A percentile compares a stretch with the other conserved stretches of the same genome.
Evolutionary conservation across 1,140 invertebrate genomes (phyloP).

Genomic region (Liolophura sinensis): DNA sequence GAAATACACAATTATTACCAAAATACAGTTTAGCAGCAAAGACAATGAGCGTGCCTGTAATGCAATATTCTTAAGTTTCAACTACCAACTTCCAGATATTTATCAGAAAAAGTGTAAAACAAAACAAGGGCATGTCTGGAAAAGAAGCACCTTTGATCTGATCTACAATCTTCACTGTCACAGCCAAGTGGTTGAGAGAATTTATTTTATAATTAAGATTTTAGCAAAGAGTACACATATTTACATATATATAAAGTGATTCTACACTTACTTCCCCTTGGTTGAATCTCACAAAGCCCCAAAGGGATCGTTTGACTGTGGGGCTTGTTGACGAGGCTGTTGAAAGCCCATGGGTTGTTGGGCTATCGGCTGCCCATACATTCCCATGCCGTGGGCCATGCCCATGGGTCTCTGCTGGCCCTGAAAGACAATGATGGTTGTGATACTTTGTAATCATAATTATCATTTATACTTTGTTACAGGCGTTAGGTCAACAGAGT

Average conservation of each 20-base stretch:
- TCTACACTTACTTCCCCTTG: neutral
- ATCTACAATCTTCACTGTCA: no score
- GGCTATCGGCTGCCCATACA: slow-evolving; percentile 22
- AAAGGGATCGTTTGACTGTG: slow-evolving; percentile 39
- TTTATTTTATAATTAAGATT: no score
- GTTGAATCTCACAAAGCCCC: slow-evolving; percentile 39
- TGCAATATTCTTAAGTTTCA: no score
- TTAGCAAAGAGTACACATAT: no score
- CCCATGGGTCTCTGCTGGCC: slow-evolving; percentile 31
- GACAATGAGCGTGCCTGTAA: no score
- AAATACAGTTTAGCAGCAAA: no score
- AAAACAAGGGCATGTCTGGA: no score
- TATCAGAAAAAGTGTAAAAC: no score
- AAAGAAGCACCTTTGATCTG: no score
- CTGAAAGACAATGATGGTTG: slow-evolving; percentile 18
- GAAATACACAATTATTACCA: no score
- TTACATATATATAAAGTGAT: neutral
- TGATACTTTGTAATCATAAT: slow-evolving; percentile 14
- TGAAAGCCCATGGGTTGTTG: slow-evolving; percentile 16
- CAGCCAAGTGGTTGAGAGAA: no score
- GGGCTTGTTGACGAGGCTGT: slow-evolving; percentile 22
- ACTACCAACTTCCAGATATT: neutral
- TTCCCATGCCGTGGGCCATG: slow-evolving; percentile 16
- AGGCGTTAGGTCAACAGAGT: neutral
- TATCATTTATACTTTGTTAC: slow-evolving; percentile 6